Evolutionary conservation across 2,888 invertebrate genomes (phyloP).

Genomic region (Macrosoma leucophasiata): DNA sequence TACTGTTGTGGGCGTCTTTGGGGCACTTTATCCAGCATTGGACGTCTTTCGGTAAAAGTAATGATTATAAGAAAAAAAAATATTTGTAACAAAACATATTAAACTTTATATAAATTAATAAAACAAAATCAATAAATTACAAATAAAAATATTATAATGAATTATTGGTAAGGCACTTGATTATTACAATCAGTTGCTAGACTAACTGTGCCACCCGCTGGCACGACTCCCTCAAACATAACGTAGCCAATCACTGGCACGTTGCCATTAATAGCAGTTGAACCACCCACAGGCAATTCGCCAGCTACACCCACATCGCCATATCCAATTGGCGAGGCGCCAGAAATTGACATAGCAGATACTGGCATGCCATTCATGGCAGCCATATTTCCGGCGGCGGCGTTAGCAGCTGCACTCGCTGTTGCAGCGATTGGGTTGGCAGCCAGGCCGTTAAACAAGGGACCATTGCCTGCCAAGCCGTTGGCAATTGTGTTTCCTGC

Average conservation of each 20-base stretch:
- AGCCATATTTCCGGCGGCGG: conserved; percentile 10
- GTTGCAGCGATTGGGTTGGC: conserved; percentile 16
- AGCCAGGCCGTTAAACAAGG: conserved; percentile 21
- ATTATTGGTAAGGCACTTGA: too few relatives aligned
- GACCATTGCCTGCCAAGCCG: conserved; percentile 18
- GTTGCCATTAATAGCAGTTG: conserved; percentile 48
- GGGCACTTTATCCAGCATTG: too few relatives aligned
- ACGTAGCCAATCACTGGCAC: conserved; percentile 62
- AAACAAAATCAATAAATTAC: too few relatives aligned
- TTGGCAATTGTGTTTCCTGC: conserved; percentile 16
- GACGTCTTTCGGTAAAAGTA: too few relatives aligned
- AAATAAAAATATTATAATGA: too few relatives aligned
- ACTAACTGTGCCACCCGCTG: conserved; percentile 53
- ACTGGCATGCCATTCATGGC: conserved; percentile 24
- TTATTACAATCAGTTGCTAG: conserved; percentile 45
- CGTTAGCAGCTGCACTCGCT: conserved; percentile 16
- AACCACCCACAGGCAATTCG: conserved; percentile 50
- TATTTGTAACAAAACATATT: too few relatives aligned
- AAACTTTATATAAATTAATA: too few relatives aligned
- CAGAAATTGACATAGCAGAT: conserved; percentile 24
- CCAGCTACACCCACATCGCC: conserved; percentile 49
- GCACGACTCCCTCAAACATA: conserved; percentile 55
- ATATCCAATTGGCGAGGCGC: conserved; percentile 31
- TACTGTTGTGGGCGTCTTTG: too few relatives aligned
- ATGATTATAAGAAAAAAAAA: too few relatives aligned